Base-by-base conservation (phyloP, 2,797 vertebrate species). In the Alauda arvensis region DNA sequence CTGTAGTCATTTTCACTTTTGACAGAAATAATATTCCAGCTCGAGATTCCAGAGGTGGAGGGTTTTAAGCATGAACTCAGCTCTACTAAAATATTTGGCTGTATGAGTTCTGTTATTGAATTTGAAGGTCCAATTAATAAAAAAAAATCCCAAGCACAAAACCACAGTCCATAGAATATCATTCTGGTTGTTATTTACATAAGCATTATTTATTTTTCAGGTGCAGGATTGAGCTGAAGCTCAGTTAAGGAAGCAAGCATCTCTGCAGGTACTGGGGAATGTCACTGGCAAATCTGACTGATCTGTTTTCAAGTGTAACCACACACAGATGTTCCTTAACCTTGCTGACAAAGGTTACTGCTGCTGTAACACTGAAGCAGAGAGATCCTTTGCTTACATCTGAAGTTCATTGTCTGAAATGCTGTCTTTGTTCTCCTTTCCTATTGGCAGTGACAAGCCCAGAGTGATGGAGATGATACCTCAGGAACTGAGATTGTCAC, bases 1-100 rank as follows among this genome's bases (percentile, higher is more conserved):
- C 53, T 84, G 31, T 70, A n/a, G 40, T 68, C 6, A 48, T 87
- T 92, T 87, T 87, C 62, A 69, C 45, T 89, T 91, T 67, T 79
- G 46, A 76, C 43, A 83, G 72, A 86, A 84, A 88, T 71, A 88
- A 59, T 79, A 85, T 83, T 89, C 89, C 60, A 76, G 49, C 45
- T 83, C n/a, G 85, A 66, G 67, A 45, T 91, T 67, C 59, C 76
- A 74, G 60, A 81, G 26, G 20, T 81, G 74, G 76, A 88, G 23
- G 20, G 37, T 69, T 91, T 94, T 66, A 83, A 91, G 62, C n/a
- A 70, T 9, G 3, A 51, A 26, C 17, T 91, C 55, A 69, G 6
- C 10, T 70, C 34, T 76, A 61, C 43, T 48, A 14, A 77, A 86
- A 45, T 55, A 34, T 33, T 62, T 72, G 39, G 19, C 34, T 85